Evolutionary conservation across 2,888 invertebrate genomes (phyloP).

Genomic region (Megamerina dolium): DNA sequence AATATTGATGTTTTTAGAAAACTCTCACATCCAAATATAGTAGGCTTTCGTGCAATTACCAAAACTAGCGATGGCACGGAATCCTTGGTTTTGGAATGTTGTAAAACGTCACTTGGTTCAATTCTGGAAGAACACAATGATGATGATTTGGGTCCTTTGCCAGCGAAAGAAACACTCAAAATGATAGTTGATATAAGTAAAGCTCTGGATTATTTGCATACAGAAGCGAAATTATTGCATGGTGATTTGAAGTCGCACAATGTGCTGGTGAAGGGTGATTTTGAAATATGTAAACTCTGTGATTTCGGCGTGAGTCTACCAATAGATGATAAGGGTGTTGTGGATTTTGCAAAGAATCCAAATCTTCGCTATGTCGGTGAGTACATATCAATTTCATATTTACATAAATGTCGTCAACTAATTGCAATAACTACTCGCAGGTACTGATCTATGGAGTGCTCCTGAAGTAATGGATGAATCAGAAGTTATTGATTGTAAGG

Average conservation of each 20-base stretch:
- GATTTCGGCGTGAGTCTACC: slow-evolving; percentile 80
- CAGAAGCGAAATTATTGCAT: slow-evolving; percentile 64
- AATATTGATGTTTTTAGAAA: slow-evolving; percentile 33
- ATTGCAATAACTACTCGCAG: slow-evolving; percentile 43
- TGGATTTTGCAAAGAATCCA: slow-evolving; percentile 54
- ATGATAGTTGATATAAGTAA: slow-evolving; percentile 62
- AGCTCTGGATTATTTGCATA: slow-evolving; percentile 73
- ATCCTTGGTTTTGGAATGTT: slow-evolving; percentile 74
- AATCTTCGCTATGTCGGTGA: slow-evolving; percentile 58
- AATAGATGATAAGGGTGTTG: slow-evolving; percentile 57
- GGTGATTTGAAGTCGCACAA: slow-evolving; percentile 83
- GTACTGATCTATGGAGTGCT: slow-evolving; percentile 73
- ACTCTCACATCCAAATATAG: slow-evolving; percentile 74
- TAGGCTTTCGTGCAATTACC: slow-evolving; percentile 63
- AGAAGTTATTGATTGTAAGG: slow-evolving; percentile 59
- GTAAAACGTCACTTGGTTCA: slow-evolving; percentile 65
- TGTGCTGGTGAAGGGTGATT: slow-evolving; percentile 69
- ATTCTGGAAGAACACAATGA: slow-evolving; percentile 65
- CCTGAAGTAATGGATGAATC: slow-evolving; percentile 66
- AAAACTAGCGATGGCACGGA: slow-evolving; percentile 43
- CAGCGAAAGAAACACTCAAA: slow-evolving; percentile 59
- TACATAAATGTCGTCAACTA: too few species aligned
- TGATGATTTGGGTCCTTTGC: slow-evolving; percentile 55
- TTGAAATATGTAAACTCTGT: slow-evolving; percentile 69
- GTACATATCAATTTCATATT: slow-evolving; percentile 5